These are phyloP conservation scores for Anguilla pacifica DNA, from an alignment of 2,797 vertebrate species.

Conservation along the genomic window DNA sequence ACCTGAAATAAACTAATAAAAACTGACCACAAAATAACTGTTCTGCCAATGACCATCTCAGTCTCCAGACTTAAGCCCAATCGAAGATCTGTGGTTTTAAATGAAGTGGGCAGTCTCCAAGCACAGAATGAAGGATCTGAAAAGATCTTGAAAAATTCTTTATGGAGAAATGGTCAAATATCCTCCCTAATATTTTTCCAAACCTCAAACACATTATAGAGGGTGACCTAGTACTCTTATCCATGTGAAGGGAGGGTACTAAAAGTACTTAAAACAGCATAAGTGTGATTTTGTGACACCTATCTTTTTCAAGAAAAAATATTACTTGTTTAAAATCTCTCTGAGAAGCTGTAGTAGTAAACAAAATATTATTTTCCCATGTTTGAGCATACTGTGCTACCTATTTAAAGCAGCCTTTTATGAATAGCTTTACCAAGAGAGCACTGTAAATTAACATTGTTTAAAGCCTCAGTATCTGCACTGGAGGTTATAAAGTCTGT, in stretches of 20 bases:
- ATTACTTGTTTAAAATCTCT: too few relatives aligned
- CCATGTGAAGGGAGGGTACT: neutral
- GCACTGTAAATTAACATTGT: constrained; percentile 12
- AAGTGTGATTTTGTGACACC: neutral
- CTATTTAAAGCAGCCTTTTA: neutral
- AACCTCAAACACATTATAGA: neutral
- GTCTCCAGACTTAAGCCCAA: neutral
- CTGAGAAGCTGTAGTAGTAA: neutral
- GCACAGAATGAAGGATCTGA: neutral
- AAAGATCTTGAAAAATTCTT: neutral
- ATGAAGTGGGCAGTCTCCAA: neutral
- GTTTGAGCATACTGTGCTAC: neutral
- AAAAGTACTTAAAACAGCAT: neutral
- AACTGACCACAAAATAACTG: neutral
- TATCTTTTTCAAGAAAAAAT: neutral
- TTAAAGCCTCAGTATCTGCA: neutral
- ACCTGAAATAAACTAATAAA: too few relatives aligned
- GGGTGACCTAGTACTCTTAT: neutral
- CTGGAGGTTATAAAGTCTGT: neutral
- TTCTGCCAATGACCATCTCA: neutral
- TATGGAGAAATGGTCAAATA: neutral
- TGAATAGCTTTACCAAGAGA: neutral
- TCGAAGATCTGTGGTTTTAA: neutral
- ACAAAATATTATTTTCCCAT: neutral
- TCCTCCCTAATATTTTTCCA: neutral